phyloP scores from a whole-genome alignment of 2,888 invertebrate species.

The Temnothorax unifasciatus region DNA sequence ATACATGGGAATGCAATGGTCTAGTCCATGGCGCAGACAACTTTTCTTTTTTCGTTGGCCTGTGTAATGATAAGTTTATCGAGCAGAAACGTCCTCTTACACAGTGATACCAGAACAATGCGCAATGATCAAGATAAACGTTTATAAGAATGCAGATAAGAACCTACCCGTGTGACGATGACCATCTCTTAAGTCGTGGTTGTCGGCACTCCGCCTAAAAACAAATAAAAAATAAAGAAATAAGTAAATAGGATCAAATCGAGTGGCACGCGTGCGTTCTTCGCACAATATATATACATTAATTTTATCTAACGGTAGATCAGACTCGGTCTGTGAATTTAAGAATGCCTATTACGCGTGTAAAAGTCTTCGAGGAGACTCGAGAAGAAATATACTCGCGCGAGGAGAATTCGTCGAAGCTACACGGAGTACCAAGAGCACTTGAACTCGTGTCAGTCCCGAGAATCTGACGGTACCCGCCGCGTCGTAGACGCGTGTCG shows the following conservation, averaged over 20 bases:
- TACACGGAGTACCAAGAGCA: background rate
- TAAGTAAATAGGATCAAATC: background rate
- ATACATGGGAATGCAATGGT: no score
- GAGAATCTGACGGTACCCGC: slow-evolving; percentile 24
- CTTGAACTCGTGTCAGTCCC: background rate
- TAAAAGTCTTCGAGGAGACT: background rate
- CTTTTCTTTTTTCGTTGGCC: no score
- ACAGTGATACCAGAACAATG: background rate
- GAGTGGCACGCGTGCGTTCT: no score
- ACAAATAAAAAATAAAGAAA: slow-evolving; percentile 1
- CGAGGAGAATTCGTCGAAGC: background rate
- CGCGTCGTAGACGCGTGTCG: slow-evolving; percentile 12
- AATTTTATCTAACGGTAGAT: background rate
- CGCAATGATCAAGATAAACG: background rate
- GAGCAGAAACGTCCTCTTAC: background rate
- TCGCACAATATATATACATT: background rate
- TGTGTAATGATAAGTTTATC: background rate
- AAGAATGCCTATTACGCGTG: background rate
- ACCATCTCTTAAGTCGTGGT: slow-evolving; percentile 88
- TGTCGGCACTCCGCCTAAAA: slow-evolving; percentile 84
- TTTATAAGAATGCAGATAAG: background rate
- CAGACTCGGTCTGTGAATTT: background rate
- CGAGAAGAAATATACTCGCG: background rate
- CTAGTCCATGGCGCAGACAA: no score
- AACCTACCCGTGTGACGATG: slow-evolving; percentile 92